Conservation (phyloP, 2,797 vertebrate species). For the Pipistrellus nathusii region DNA sequence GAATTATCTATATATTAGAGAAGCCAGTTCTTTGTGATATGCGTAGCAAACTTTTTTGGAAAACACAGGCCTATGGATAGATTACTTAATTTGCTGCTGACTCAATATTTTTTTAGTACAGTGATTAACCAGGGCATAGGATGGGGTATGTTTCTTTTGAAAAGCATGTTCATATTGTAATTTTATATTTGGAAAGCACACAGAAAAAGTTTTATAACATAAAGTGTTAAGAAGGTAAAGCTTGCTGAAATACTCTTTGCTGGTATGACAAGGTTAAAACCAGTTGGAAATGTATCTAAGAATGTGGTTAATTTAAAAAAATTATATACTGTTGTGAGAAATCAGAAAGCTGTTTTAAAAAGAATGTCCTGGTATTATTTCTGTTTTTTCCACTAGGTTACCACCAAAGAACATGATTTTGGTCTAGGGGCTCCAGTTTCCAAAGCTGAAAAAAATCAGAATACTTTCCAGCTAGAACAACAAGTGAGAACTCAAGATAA, state of each 20-base stretch:
- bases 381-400: slow-evolving; percentile 75
- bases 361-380: slow-evolving; percentile 39
- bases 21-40: slow-evolving; percentile 31
- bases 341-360: slow-evolving; percentile 55
- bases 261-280: slow-evolving; percentile 24
- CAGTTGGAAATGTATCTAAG: background rate
- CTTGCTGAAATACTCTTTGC: slow-evolving; percentile 21
- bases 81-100: background rate
- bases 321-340: slow-evolving; percentile 1
- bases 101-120: background rate
- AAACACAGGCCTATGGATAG: background rate
- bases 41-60: background rate
- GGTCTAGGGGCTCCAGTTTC: slow-evolving; percentile 80
- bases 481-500: slow-evolving; percentile 79
- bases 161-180: background rate
- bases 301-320: slow-evolving; percentile 44
- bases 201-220: background rate
- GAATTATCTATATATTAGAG: slow-evolving; percentile 14
- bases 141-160: background rate
- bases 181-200: slow-evolving; percentile 45
- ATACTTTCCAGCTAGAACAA: slow-evolving; percentile 80
- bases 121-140: background rate
- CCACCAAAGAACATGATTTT: slow-evolving; percentile 83
- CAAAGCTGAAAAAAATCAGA: slow-evolving; percentile 81
- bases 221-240: slow-evolving; percentile 36